phyloP scores from a whole-genome alignment of 92 coral and sea anemone species.

The Palythoa grandis region DNA sequence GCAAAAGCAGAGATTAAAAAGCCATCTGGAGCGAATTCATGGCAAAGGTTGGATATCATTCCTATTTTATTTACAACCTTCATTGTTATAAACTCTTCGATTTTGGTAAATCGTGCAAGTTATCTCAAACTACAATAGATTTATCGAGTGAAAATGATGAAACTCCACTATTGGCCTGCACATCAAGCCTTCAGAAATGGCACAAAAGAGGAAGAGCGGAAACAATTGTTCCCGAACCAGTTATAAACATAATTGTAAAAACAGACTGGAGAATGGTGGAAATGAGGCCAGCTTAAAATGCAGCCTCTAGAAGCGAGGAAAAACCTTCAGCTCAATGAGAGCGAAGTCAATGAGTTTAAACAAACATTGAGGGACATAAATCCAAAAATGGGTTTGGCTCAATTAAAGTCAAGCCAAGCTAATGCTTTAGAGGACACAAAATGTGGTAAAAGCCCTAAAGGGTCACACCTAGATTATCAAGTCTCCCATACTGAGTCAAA shows the following conservation, averaged over 20 bases:
- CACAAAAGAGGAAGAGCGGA: constrained; percentile 58
- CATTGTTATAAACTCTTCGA: too few relatives aligned
- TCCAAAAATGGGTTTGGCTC: constrained; percentile 60
- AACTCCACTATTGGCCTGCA: constrained; percentile 48
- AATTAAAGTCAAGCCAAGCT: constrained; percentile 26
- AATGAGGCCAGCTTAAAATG: constrained; percentile 55
- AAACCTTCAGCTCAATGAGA: constrained; percentile 5
- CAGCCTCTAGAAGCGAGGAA: constrained; percentile 62
- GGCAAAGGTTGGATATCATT: too few relatives aligned
- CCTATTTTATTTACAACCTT: too few relatives aligned
- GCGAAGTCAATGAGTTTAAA: constrained; percentile 36
- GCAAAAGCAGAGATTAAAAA: too few relatives aligned
- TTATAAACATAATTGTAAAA: constrained; percentile 56
- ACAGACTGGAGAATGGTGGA: constrained; percentile 45
- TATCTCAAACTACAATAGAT: constrained; percentile 50
- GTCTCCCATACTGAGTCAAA: constrained; percentile 50
- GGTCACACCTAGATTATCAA: constrained; percentile 57
- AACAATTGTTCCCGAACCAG: constrained; percentile 55
- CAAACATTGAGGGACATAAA: constrained; percentile 49
- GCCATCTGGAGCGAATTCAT: too few relatives aligned
- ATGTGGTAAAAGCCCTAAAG: constrained; percentile 55
- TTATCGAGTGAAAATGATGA: constrained; percentile 52
- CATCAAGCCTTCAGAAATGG: constrained; percentile 62
- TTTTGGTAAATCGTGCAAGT: constrained; percentile 50
- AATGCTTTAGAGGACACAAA: constrained; percentile 46